Evolutionary conservation across 2,888 invertebrate species (phyloP), one percentile per base, ranked within the genome.

Genomic region (Laothoe populi): DNA sequence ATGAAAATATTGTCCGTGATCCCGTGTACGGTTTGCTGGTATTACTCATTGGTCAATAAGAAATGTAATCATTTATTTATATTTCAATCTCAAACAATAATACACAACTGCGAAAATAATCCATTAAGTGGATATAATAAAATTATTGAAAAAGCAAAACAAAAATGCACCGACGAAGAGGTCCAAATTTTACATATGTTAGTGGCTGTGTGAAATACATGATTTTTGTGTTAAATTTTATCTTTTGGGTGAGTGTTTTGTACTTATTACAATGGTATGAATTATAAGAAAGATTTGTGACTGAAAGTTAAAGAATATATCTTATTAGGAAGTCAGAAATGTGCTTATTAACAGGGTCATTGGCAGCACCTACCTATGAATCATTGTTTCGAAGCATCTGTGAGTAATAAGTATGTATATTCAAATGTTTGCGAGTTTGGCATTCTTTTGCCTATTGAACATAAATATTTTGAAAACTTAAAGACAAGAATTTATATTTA

Each of bases 151-250:
- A 63, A 70, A 69, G 60, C 63, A 69, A 69, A n/a, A 64, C 70
- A 64, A 93, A 88, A 80, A 94, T 94, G 94, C 94, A 95, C 79
- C 92, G 95, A 59, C 93, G 95, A 70, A 92, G 95, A 74, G 95
- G 94, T 74, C 93, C 95, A 75, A 95, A 96, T 87, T 96, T 96
- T 80, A 96, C 96, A 1, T 96, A 96, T 81, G 96, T 97, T 76
- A 97, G 96, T 86, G 96, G 97, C 58, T 97, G 96, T 88, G 96
- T 97, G 59, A 98, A 98, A 90, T 98, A 98, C 86, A 95, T 97
- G 92, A 96, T 98, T 87, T 98, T 98, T 90, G 94, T 97, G 78
- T 94, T 97, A 74, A 98, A 98, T 92, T 97, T 98, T 83, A 92
- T 97, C 73, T 97, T 97, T 88, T 98, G 97, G 98, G 97, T 97